A percentile compares a stretch with the other conserved stretches of the same genome.
Conservation (phyloP, 30 jellyfish, hydroid and myxozoan species). For the Calvadosia cruxmelitensis region DNA sequence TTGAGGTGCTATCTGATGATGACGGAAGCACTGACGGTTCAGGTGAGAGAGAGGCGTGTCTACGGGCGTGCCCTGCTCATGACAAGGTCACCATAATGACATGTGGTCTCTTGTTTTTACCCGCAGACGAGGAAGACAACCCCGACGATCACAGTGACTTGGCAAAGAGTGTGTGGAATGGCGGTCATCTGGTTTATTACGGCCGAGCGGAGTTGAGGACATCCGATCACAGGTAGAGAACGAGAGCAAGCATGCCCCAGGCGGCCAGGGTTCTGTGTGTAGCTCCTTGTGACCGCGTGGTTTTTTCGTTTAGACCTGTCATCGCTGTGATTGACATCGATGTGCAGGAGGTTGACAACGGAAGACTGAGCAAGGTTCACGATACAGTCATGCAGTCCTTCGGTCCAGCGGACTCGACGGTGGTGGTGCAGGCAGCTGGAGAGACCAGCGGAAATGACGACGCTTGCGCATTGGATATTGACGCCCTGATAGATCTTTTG, state of each 20-base stretch:
- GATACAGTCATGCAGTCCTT: conserved; percentile 36
- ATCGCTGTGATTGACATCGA: conserved; percentile 79
- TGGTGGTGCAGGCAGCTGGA: conserved; percentile 26
- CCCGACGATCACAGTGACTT: conserved; percentile 1
- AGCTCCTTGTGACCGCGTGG: too few species aligned
- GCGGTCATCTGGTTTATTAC: conserved; percentile 77
- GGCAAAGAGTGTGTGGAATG: conserved; percentile 13
- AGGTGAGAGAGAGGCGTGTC: too few species aligned
- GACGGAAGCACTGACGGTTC: conserved; percentile 7
- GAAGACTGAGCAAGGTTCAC: conserved; percentile 49
- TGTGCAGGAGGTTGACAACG: conserved; percentile 37
- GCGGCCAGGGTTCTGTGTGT: too few species aligned
- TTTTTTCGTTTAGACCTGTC: conserved; percentile 95
- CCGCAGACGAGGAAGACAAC: neutral
- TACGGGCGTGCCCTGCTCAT: too few species aligned
- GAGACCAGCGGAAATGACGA: conserved; percentile 39
- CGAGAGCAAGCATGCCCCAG: neutral
- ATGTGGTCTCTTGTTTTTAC: neutral
- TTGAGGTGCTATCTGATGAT: too few species aligned
- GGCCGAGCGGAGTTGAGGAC: conserved; percentile 97
- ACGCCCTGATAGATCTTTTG: conserved; percentile 35
- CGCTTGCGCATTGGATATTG: conserved; percentile 56
- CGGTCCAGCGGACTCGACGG: conserved; percentile 94
- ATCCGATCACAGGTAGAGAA: conserved; percentile 90
- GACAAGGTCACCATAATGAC: too few species aligned